Percentiles rank a stretch among this genome's conserved stretches.
Evolutionary conservation across 2,113 vertebrate genomes (phyloP).

Genomic region (Cyprinodon brontotheroides): DNA sequence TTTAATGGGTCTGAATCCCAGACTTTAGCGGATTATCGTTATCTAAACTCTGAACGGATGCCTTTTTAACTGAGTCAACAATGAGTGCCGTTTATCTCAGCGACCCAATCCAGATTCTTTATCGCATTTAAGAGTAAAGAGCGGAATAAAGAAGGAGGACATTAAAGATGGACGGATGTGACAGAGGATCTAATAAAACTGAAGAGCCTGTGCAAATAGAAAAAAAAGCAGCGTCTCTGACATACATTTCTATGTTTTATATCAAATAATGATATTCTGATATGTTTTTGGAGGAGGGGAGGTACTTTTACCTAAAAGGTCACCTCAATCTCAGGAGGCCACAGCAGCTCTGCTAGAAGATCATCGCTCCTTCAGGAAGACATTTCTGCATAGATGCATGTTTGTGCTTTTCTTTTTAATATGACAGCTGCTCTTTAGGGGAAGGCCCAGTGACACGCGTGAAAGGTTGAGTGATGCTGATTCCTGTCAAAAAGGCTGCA

Average conservation of each 20-base stretch:
- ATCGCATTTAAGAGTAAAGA: not conserved
- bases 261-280: not conserved
- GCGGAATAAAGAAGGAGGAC: not conserved
- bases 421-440: not conserved
- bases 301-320: conserved; percentile 64
- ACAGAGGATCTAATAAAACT: not conserved
- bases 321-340: conserved; percentile 28
- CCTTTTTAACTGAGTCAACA: no score
- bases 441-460: not conserved
- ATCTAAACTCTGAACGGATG: no score
- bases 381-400: not conserved
- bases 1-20: no score
- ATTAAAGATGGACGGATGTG: not conserved
- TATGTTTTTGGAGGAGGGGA: not conserved
- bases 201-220: no score
- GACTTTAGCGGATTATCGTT: no score
- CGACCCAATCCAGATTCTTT: not conserved
- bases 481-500: not conserved
- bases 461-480: conserved; percentile 9
- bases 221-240: not conserved
- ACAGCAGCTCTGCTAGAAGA: not conserved
- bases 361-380: not conserved
- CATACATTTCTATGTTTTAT: not conserved
- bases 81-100: not conserved
- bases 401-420: conserved; percentile 15